Evolutionary conservation across 1,140 invertebrate genomes (phyloP).

Genomic region (Ceratoteleas bidentatus): DNA sequence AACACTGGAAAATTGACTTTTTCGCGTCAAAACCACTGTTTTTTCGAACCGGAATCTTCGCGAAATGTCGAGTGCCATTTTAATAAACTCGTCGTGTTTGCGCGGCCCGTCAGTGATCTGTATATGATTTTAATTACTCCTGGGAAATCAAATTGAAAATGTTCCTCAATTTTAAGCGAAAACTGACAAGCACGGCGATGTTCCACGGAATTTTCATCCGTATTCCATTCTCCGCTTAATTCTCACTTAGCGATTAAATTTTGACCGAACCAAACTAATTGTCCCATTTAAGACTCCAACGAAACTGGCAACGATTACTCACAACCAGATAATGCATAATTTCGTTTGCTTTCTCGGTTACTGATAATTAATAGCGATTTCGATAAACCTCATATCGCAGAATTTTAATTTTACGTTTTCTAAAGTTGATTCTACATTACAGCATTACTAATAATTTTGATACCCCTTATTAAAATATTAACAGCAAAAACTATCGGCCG

Average conservation of each 20-base stretch:
- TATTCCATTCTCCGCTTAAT: conserved; percentile 11
- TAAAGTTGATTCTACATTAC: no score
- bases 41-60: no score
- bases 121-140: conserved; percentile 45
- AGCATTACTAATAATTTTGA: no score
- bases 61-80: conserved; percentile 7
- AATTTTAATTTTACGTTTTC: no score
- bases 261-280: conserved; percentile 1
- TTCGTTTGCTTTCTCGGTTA: no score
- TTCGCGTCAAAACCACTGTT: no score
- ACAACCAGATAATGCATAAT: neutral
- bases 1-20: no score
- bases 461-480: no score
- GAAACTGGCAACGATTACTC: neutral
- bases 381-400: no score
- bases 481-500: no score
- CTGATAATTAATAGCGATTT: no score
- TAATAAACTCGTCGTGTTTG: conserved; percentile 24
- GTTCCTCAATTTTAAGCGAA: conserved; percentile 30
- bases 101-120: conserved; percentile 13
- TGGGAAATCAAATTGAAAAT: conserved; percentile 48
- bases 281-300: neutral
- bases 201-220: conserved; percentile 21
- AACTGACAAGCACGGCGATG: conserved; percentile 10
- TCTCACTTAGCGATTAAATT: conserved; percentile 19